phyloP scores from a whole-genome alignment of 37 sponge, comb jelly and placozoan genomes.

The Ephydatia muelleri region DNA sequence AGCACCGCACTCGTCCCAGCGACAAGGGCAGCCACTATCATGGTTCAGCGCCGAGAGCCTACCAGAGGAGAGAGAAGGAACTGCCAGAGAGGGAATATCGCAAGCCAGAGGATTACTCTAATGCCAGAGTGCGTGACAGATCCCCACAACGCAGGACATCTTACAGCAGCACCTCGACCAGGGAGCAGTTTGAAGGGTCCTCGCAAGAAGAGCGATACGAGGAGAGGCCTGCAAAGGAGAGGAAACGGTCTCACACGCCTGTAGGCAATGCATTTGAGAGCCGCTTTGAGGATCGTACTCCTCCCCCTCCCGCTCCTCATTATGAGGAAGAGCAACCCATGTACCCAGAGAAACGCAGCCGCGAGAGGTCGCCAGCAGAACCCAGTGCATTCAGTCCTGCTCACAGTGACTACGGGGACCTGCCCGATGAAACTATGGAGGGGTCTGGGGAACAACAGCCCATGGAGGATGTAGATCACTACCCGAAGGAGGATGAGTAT shows the following conservation, averaged over 20 bases:
- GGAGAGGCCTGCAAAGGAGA: neutral
- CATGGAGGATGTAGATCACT: neutral
- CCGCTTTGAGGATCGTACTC: neutral
- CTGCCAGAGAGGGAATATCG: neutral
- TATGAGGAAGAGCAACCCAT: neutral
- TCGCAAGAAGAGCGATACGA: neutral
- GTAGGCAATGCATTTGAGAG: neutral
- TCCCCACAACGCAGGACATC: neutral
- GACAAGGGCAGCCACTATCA: constrained; percentile 2
- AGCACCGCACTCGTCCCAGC: neutral
- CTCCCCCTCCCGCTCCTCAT: neutral
- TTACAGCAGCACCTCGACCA: neutral
- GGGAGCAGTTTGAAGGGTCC: neutral
- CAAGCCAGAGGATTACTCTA: neutral
- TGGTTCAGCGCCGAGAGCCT: neutral
- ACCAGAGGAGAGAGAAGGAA: neutral
- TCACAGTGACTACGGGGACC: neutral
- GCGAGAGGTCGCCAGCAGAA: neutral
- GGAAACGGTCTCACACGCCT: neutral
- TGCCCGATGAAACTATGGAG: neutral
- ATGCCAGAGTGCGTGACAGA: neutral
- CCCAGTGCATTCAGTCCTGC: neutral
- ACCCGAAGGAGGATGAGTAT: neutral
- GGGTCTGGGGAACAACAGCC: neutral
- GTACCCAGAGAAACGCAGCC: neutral